Evolutionary conservation across 2,888 invertebrate genomes (phyloP).

Genomic region (Drosophila borealis): DNA sequence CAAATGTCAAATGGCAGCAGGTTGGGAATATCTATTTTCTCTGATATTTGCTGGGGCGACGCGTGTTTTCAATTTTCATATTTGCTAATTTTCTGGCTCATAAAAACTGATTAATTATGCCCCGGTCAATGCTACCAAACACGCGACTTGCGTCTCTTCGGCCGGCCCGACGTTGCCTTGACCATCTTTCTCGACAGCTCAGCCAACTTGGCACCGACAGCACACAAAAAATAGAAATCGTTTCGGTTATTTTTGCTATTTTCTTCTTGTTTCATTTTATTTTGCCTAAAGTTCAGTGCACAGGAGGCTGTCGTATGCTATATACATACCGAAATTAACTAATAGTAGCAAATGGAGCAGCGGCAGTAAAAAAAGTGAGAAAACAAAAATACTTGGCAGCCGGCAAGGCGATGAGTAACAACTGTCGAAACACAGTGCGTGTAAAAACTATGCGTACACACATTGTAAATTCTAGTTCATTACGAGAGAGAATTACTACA

Average conservation of each 20-base stretch:
- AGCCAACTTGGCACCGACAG: slow-evolving; percentile 66
- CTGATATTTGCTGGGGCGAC: not conserved
- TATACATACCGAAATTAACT: slow-evolving; percentile 59
- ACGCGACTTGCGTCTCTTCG: slow-evolving; percentile 46
- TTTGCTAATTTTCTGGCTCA: slow-evolving; percentile 58
- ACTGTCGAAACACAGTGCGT: slow-evolving; percentile 48
- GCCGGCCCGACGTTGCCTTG: slow-evolving; percentile 45
- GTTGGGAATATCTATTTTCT: not conserved
- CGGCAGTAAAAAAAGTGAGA: slow-evolving; percentile 16
- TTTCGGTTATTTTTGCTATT: slow-evolving; percentile 19
- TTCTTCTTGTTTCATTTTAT: slow-evolving; percentile 1
- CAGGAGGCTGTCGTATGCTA: slow-evolving; percentile 23
- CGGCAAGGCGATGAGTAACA: slow-evolving; percentile 65
- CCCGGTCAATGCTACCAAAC: slow-evolving; percentile 71
- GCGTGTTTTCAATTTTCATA: slow-evolving; percentile 40
- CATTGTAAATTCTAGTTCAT: not conserved
- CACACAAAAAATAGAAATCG: slow-evolving; percentile 39
- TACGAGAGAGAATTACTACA: not conserved
- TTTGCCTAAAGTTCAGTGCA: slow-evolving; percentile 60
- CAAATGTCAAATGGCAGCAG: not conserved
- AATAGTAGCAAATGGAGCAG: slow-evolving; percentile 55
- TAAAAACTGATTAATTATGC: slow-evolving; percentile 72
- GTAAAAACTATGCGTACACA: slow-evolving; percentile 30
- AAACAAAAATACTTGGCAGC: slow-evolving; percentile 52
- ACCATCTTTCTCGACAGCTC: slow-evolving; percentile 53